Base-by-base conservation (phyloP, 2,888 invertebrate genomes). In the Aphidoletes aphidimyza region DNA sequence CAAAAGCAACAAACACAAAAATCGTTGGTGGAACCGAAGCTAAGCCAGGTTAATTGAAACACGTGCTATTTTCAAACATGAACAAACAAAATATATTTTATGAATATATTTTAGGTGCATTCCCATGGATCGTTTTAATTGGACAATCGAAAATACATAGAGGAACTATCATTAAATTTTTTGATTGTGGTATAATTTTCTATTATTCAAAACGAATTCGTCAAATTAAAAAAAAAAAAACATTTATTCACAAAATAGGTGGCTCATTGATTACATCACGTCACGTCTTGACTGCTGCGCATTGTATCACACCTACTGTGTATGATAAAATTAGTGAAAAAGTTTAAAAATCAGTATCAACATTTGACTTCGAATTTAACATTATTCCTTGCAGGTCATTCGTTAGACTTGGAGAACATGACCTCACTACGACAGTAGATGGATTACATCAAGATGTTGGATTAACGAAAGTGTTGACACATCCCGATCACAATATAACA, bases 101-200 rank as follows among this genome's bases (percentile, higher is more conserved):
- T n/a, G n/a, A n/a, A n/a, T 94, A 95, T 6, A 90, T n/a, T 49
- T 49, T n/a, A 94, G 95, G 94, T 30, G 93, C 94, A 84, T 96
- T 95, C 93, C 96, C 96, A 0, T 96, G 96, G 95, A 92, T 95
- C 87, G 93, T 93, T 0, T 92, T 94, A 2, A 89, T 96, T 49
- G 96, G 95, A 0, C 96, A 95, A n/a, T n/a, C 88, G 91, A 90
- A 86, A 89, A 88, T n/a, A n/a, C n/a, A n/a, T n/a, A n/a, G n/a
- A n/a, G n/a, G 87, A 85, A 3, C 88, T 86, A 0, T 87, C 88
- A 0, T n/a, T n/a, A n/a, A n/a, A n/a, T n/a, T n/a, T n/a, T 90
- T 89, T 22, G 90, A n/a, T n/a, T 90, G 90, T 85, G 90, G 90
- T 0, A 14, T 5, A 26, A 14, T 59, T n/a, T n/a, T n/a, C n/a